Base-by-base conservation (phyloP, 2,113 vertebrate genomes). In the Pedetes capensis region DNA sequence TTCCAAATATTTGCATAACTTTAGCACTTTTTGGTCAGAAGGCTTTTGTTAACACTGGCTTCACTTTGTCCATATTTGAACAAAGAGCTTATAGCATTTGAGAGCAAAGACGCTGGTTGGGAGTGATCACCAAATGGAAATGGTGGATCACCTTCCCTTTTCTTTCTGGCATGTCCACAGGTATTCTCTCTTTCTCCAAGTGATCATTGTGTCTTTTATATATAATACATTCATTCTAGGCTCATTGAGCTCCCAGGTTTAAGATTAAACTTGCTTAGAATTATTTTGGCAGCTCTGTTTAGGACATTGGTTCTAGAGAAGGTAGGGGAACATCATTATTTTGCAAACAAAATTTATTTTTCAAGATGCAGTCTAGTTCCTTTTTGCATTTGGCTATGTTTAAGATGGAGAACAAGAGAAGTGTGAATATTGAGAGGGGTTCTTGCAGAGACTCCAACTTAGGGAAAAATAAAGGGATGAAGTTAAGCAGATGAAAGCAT, bases 1-100 rank as follows among this genome's bases (percentile, higher is more conserved):
- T 89, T 51, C 25, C 66, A 93, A 88, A 72, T 89, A 87, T 91
- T 93, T 95, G 82, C 91, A 72, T 68, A 85, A 95, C 49, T 59
- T 95, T 69, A 94, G 72, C 75, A 71, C 42, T 64, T 95, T 93
- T 89, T 95, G 84, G 71, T 90, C 93, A 92, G 85, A 68, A 80
- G 72, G 49, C 27, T 96, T 96, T 95, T 95, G 87, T 79, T 95
- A 92, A 93, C 53, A 83, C 44, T 51, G 37, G 29, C 32, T 39
- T 85, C 6, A 32, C 59, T 72, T 18, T 66, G 20, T 79, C 80
- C 27, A 29, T 80, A 92, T 63, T 94, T 86, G 78, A 92, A 90
- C 57, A 97, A 78, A 89, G 22, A 75, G 17, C 18, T 66, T 42
- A 64, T 23, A 80, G 69, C 57, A 14, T 47, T n/a, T 61, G 79